phyloP scores from a whole-genome alignment of 2,797 vertebrate species.

The Xiphophorus birchmanni region DNA sequence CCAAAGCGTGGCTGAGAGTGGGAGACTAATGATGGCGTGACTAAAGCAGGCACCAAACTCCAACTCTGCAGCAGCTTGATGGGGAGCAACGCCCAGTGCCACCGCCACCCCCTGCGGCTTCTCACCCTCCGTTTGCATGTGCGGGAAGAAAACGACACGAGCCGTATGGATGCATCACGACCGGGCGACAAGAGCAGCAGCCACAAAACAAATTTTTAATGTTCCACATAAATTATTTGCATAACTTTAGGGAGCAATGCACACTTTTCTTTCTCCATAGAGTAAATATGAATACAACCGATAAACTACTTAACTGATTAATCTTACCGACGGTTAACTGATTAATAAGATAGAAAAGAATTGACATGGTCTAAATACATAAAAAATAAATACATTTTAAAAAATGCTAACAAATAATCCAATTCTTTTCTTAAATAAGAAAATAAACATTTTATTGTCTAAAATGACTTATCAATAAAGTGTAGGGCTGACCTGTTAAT shows the following conservation, averaged over 20 bases:
- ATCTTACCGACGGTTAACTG: no score
- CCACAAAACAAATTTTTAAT: slow-evolving; percentile 10
- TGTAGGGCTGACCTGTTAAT: no score
- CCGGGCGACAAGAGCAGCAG: not conserved
- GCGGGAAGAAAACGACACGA: slow-evolving; percentile 17
- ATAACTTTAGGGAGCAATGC: not conserved
- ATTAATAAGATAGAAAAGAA: no score
- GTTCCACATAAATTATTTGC: not conserved
- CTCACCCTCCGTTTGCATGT: slow-evolving; percentile 48
- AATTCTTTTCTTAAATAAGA: no score
- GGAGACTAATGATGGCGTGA: slow-evolving; percentile 61
- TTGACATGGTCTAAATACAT: no score
- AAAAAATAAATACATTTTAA: no score
- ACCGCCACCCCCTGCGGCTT: slow-evolving; percentile 12
- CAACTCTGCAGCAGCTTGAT: slow-evolving; percentile 29
- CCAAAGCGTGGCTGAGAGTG: slow-evolving; percentile 44
- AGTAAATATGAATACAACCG: not conserved
- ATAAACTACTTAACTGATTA: no score
- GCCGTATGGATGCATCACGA: slow-evolving; percentile 1
- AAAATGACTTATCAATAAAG: no score
- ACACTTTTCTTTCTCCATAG: not conserved
- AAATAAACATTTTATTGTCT: no score
- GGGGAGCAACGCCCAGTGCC: slow-evolving; percentile 28
- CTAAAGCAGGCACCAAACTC: slow-evolving; percentile 44
- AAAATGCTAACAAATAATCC: no score